Percentiles rank a stretch among this genome's conserved stretches.
Conservation (phyloP, 2,113 vertebrate species). For the Eurystomus gularis region DNA sequence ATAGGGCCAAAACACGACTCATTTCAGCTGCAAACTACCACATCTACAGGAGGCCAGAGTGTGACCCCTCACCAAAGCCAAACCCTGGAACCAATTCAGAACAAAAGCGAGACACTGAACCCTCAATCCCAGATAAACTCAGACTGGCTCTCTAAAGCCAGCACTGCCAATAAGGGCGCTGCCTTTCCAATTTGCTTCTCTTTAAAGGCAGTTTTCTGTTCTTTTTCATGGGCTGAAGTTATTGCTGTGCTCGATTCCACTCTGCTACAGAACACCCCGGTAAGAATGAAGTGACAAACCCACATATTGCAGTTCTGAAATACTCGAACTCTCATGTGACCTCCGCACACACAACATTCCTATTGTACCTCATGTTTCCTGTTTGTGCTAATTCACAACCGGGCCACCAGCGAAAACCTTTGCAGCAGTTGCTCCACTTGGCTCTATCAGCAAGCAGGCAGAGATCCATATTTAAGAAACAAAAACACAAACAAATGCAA, state of each 20-base stretch:
- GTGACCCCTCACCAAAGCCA: background rate
- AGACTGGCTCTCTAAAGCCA: background rate
- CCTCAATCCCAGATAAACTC: background rate
- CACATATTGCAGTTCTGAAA: background rate
- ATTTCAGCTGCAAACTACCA: background rate
- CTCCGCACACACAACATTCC: background rate
- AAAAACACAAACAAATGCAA: background rate
- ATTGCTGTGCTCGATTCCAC: background rate
- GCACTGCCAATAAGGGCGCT: background rate
- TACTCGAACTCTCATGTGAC: background rate
- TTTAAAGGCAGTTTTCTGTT: background rate
- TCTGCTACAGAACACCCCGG: background rate
- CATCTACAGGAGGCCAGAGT: background rate
- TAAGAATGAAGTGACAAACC: background rate
- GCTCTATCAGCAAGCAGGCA: background rate
- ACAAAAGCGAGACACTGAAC: background rate
- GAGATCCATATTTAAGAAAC: background rate
- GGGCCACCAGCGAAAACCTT: background rate
- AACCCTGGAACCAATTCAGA: background rate
- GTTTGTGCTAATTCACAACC: background rate
- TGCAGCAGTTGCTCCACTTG: background rate
- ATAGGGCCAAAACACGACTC: background rate
- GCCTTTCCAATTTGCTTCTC: background rate
- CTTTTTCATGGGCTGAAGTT: background rate
- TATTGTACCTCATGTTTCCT: constrained; percentile 26